phyloP scores from a whole-genome alignment of 2,797 vertebrate genomes.

The Streptopelia turtur region DNA sequence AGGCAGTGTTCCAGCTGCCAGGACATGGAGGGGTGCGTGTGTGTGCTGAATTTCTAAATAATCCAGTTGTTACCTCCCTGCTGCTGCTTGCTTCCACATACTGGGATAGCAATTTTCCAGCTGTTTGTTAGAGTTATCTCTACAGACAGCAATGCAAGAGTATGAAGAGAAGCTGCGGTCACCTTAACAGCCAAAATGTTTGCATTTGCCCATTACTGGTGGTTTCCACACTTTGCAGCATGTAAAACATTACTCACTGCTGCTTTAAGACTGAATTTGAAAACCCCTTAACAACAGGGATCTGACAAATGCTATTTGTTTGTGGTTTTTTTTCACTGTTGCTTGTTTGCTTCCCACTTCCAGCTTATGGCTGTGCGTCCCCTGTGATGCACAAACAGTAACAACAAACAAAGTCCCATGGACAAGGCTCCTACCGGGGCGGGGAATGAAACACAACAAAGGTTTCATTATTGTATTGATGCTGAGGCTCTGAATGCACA shows the following conservation, averaged over 20 bases:
- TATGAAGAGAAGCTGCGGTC: background rate
- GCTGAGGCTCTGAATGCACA: background rate
- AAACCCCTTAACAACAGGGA: background rate
- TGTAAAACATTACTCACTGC: background rate
- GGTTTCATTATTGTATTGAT: slow-evolving; percentile 39
- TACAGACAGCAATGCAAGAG: background rate
- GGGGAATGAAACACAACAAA: slow-evolving; percentile 33
- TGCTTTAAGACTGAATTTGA: slow-evolving; percentile 41
- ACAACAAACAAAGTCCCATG: slow-evolving; percentile 47
- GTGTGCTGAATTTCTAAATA: background rate
- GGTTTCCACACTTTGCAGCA: background rate
- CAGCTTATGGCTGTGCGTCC: slow-evolving; percentile 31
- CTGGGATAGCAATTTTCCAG: background rate
- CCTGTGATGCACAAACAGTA: slow-evolving; percentile 8
- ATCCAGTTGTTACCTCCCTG: background rate
- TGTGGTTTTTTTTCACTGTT: slow-evolving; percentile 10
- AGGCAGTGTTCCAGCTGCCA: background rate
- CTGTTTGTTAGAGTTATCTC: background rate
- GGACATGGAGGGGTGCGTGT: accelerated
- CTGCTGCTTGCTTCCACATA: background rate
- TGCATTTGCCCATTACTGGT: background rate
- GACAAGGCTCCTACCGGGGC: slow-evolving; percentile 11
- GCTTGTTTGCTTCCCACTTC: slow-evolving; percentile 29
- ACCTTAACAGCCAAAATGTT: background rate
- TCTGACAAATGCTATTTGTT: slow-evolving; percentile 52